A percentile compares a stretch with the other conserved stretches of the same genome.
phyloP scores from a whole-genome alignment of 2,888 invertebrate genomes.

The Cactoblastis cactorum region DNA sequence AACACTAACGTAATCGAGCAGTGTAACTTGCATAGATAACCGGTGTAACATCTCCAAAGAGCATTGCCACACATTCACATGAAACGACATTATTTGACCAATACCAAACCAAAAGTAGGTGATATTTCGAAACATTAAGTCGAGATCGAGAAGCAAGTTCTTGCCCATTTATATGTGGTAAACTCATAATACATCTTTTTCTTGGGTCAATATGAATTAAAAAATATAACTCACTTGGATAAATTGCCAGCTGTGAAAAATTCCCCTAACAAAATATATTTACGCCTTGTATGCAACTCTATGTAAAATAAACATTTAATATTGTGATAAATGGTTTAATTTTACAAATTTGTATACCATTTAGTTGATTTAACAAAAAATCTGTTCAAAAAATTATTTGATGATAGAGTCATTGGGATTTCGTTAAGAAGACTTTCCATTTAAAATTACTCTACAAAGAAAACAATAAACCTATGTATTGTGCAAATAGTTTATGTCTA shows the following conservation, averaged over 20 bases:
- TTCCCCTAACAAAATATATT: too few species aligned
- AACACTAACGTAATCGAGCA: not conserved
- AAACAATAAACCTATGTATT: too few species aligned
- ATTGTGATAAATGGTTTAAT: conserved; percentile 7
- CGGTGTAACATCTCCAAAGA: not conserved
- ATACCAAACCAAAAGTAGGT: conserved; percentile 2
- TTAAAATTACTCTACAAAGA: too few species aligned
- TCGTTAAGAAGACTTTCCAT: too few species aligned
- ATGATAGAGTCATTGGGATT: too few species aligned
- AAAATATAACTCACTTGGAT: too few species aligned
- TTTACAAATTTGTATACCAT: not conserved
- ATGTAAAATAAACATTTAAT: not conserved
- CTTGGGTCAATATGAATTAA: too few species aligned
- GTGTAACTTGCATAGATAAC: not conserved
- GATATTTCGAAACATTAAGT: not conserved
- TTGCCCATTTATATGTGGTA: not conserved
- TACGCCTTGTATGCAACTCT: too few species aligned
- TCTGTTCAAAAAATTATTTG: not conserved
- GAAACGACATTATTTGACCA: not conserved
- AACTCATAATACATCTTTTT: not conserved
- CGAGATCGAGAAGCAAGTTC: too few species aligned
- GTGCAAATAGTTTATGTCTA: too few species aligned
- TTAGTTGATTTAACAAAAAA: not conserved
- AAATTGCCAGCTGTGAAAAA: too few species aligned
- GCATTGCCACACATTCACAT: conserved; percentile 1